phyloP scores from a whole-genome alignment of 2,113 vertebrate species.

The Poicephalus meyeri region DNA sequence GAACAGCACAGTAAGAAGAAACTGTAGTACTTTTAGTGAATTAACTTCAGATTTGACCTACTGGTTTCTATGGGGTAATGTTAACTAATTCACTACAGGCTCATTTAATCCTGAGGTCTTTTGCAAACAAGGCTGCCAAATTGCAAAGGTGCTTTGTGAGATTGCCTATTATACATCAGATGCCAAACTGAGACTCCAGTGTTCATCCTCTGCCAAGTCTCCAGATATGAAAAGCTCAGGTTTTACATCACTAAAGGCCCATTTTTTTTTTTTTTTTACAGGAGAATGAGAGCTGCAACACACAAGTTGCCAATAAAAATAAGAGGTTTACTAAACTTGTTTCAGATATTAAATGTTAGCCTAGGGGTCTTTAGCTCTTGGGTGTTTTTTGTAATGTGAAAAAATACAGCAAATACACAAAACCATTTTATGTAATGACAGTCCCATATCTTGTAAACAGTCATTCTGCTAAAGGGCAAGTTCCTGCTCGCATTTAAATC shows the following conservation, averaged over 20 bases:
- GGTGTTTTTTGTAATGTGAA: background rate
- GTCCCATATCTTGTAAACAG: background rate
- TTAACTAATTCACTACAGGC: background rate
- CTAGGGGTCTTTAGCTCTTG: background rate
- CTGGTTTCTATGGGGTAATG: background rate
- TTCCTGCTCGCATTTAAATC: background rate
- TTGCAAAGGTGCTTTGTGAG: slow-evolving; percentile 33
- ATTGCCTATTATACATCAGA: slow-evolving; percentile 16
- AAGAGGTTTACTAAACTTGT: slow-evolving; percentile 20
- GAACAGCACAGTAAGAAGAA: background rate
- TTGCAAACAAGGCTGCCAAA: slow-evolving; percentile 9
- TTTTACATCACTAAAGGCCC: slow-evolving; percentile 16
- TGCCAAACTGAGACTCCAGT: background rate
- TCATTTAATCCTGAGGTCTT: background rate
- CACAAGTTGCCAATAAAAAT: background rate
- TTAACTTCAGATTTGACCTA: background rate
- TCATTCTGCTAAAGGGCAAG: slow-evolving; percentile 10
- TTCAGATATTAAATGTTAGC: slow-evolving; percentile 27
- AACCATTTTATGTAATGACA: slow-evolving; percentile 12
- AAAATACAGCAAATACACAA: background rate
- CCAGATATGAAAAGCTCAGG: background rate
- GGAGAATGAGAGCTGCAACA: slow-evolving; percentile 4
- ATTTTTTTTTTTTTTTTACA: background rate
- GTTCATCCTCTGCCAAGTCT: slow-evolving; percentile 21
- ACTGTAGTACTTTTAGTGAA: background rate